Evolutionary conservation across 2,888 invertebrate species (phyloP).

Genomic region (Lasioglossum oenotherae): DNA sequence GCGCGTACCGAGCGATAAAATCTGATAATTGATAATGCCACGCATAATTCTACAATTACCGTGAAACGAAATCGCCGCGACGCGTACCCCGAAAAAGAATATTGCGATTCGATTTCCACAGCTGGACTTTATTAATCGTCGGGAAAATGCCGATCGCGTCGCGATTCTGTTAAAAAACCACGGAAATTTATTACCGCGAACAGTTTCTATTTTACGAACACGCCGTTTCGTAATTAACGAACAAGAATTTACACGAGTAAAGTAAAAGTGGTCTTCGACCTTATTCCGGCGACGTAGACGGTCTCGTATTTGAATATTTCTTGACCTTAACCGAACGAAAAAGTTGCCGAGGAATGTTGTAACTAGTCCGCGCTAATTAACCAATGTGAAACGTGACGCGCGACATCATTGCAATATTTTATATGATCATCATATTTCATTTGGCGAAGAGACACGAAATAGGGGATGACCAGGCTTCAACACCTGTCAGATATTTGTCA

Average conservation of each 20-base stretch:
- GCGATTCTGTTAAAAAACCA: not conserved
- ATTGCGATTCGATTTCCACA: not conserved
- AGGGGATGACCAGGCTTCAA: slow-evolving; percentile 4
- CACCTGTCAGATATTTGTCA: slow-evolving; percentile 6
- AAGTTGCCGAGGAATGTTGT: not conserved
- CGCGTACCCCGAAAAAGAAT: not conserved
- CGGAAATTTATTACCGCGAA: not conserved
- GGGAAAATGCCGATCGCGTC: not conserved
- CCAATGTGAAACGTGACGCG: not conserved
- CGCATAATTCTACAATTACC: not conserved
- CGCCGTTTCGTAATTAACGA: not conserved
- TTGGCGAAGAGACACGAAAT: not conserved
- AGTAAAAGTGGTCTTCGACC: not conserved
- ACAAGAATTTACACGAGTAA: not conserved
- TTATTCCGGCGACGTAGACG: not conserved
- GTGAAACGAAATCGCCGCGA: not conserved
- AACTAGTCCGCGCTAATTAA: not conserved
- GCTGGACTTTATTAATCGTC: not conserved
- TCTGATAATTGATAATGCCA: not conserved
- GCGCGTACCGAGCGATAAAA: not conserved
- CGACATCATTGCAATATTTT: not conserved
- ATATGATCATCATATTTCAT: not conserved
- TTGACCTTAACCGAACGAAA: not conserved
- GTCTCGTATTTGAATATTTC: not conserved
- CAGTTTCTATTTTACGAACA: not conserved